Base-by-base conservation (phyloP, 2,888 invertebrate species). In the Nomada fabriciana region DNA sequence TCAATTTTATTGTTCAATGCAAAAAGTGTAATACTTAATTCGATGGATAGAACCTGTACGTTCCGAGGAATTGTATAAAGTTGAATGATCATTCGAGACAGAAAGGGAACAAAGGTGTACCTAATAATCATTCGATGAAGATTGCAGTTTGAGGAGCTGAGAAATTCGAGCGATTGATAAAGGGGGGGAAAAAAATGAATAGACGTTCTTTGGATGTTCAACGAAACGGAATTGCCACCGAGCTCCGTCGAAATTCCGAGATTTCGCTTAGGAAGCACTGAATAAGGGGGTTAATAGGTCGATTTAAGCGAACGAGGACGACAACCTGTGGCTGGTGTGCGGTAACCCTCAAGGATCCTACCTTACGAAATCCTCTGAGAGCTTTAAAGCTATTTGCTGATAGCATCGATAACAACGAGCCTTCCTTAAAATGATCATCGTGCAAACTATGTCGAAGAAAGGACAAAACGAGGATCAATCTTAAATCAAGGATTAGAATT, bases 271-370 rank as follows among this genome's bases (percentile, higher is more conserved):
- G 73, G 67, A 75, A 64, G 71, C 71, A 57, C 20, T 57, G 81
- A 82, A 81, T 82, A 81, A 79, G 72, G 78, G 72, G 74, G 78
- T 86, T 86, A 86, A 86, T 86, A 84, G 86, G 77, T 86, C 76
- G 83, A 76, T 85, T 87, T 85, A 84, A 82, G 79, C 83, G 77
- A 86, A 76, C 68, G 68, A 67, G 70, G 72, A 85, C 88, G 87
- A 84, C 90, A 89, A 90, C 89, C 90, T 89, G 90, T 90, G 89
- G 87, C 88, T 88, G 86, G 72, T 77, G 74, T 68, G 81, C 72
- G 65, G 71, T 59, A 75, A 77, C 76, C 86, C 77, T 83, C 80
- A 73, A 84, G 86, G 64, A 80, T 86, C 64, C 71, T 72, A 50
- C 71, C 65, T 84, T 84, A 64, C 76, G 61, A 69, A 80, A 77